Conservation (phyloP, 2,888 invertebrate species). For the Rotaria sp. region DNA sequence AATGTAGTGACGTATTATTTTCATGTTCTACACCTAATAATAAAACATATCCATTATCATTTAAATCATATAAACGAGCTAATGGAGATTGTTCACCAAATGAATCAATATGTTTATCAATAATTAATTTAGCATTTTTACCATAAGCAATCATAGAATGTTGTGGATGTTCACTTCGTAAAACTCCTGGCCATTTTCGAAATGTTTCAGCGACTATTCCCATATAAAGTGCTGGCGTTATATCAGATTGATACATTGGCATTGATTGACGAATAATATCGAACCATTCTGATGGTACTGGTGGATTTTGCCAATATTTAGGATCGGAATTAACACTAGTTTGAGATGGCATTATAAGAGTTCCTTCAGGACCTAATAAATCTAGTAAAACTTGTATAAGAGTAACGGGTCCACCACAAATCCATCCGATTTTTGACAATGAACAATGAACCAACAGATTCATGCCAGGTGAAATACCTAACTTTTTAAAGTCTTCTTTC, state of each 20-base stretch:
- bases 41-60: background rate
- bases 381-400: constrained; percentile 24
- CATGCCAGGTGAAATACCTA: background rate
- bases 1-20: constrained; percentile 17
- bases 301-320: background rate
- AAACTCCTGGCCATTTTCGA: constrained; percentile 13
- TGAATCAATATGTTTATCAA: background rate
- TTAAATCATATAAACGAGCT: constrained; percentile 8
- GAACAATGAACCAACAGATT: constrained; percentile 11
- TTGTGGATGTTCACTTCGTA: constrained; percentile 13
- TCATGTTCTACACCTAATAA: background rate
- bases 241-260: constrained; percentile 23
- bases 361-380: constrained; percentile 14
- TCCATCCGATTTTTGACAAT: constrained; percentile 17
- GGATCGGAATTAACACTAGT: background rate
- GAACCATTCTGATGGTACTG: background rate
- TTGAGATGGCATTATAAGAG: constrained; percentile 26
- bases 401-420: constrained; percentile 7
- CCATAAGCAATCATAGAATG: constrained; percentile 5
- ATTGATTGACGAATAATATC: background rate
- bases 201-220: constrained; percentile 6
- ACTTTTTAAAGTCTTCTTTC: background rate
- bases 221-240: constrained; percentile 7
- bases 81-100: constrained; percentile 23
- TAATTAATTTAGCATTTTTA: constrained; percentile 11